A percentile compares a stretch with the other conserved stretches of the same genome.
phyloP scores from a whole-genome alignment of 2,113 vertebrate species.

The Dissostichus mawsoni region DNA sequence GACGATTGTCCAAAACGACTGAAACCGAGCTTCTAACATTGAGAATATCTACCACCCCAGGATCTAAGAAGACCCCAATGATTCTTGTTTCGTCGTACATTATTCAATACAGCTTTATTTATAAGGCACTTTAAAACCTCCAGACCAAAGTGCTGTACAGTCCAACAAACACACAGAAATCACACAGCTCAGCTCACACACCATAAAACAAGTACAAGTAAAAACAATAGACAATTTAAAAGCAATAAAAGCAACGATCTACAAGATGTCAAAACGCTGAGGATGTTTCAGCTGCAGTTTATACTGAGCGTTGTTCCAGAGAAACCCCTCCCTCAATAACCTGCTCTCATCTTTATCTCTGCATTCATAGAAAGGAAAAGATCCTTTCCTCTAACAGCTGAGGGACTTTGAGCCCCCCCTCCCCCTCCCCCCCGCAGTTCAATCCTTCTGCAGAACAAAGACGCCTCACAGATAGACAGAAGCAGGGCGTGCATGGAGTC shows the following conservation, averaged over 20 bases:
- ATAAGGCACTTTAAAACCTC: too few species aligned
- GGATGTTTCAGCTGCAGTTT: neutral
- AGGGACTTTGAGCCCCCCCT: slow-evolving; percentile 45
- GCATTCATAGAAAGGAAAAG: slow-evolving; percentile 32
- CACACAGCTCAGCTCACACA: too few species aligned
- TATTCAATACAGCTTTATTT: too few species aligned
- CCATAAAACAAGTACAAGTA: too few species aligned
- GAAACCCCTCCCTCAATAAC: slow-evolving; percentile 23
- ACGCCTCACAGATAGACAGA: slow-evolving; percentile 1
- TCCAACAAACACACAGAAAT: too few species aligned
- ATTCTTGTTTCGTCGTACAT: too few species aligned
- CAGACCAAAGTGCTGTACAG: too few species aligned
- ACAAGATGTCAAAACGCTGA: neutral
- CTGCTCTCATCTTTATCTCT: slow-evolving; percentile 48
- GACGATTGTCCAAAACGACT: too few species aligned
- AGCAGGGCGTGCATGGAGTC: slow-evolving; percentile 49
- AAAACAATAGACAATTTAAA: too few species aligned
- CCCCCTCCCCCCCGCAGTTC: too few species aligned
- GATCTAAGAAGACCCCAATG: too few species aligned
- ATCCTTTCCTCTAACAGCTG: slow-evolving; percentile 47
- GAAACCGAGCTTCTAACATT: neutral
- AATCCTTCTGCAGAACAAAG: slow-evolving; percentile 59
- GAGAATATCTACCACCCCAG: neutral
- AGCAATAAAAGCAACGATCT: too few species aligned
- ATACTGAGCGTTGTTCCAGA: neutral